A percentile compares a stretch with the other conserved stretches of the same genome.
These are phyloP conservation scores for Seriola rivoliana DNA, from an alignment of 2,113 vertebrate species.

Conservation along the genomic window DNA sequence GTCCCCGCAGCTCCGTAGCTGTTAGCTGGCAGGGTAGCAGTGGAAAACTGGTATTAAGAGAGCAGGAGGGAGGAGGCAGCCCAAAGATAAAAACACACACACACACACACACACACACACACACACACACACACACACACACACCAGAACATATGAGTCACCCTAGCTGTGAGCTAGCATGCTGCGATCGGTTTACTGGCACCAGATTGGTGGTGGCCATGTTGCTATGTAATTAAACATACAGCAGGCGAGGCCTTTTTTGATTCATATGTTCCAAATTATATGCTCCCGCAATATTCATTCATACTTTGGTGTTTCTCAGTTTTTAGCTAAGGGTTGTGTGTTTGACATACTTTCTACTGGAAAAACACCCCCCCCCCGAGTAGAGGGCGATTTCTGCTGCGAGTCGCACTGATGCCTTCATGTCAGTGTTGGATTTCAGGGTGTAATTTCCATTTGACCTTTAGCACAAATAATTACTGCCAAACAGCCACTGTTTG, in stretches of 20 bases:
- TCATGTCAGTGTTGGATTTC: slow-evolving; percentile 37
- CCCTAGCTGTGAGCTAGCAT: slow-evolving; percentile 28
- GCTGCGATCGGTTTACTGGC: slow-evolving; percentile 49
- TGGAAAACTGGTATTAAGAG: slow-evolving; percentile 66
- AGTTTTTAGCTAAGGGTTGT: neutral
- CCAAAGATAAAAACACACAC: slow-evolving; percentile 63
- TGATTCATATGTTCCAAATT: slow-evolving; percentile 65
- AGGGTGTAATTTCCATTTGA: slow-evolving; percentile 35
- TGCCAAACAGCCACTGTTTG: slow-evolving; percentile 5
- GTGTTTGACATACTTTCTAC: neutral
- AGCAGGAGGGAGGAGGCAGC: slow-evolving; percentile 61
- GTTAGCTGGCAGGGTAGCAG: slow-evolving; percentile 62
- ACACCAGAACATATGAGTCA: slow-evolving; percentile 80
- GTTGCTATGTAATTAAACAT: slow-evolving; percentile 79
- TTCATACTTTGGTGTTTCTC: slow-evolving; percentile 36
- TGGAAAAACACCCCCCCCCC: neutral
- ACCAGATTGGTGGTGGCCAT: slow-evolving; percentile 35
- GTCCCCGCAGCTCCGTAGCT: slow-evolving; percentile 8
- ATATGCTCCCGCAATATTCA: slow-evolving; percentile 38
- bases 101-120: slow-evolving; percentile 49
- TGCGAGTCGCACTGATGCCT: neutral
- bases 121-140: slow-evolving; percentile 41
- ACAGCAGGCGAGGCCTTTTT: slow-evolving; percentile 31
- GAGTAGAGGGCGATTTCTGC: neutral
- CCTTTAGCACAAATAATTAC: slow-evolving; percentile 48